Base-by-base conservation (phyloP, 2,797 vertebrate genomes). In the Ceryle rudis region DNA sequence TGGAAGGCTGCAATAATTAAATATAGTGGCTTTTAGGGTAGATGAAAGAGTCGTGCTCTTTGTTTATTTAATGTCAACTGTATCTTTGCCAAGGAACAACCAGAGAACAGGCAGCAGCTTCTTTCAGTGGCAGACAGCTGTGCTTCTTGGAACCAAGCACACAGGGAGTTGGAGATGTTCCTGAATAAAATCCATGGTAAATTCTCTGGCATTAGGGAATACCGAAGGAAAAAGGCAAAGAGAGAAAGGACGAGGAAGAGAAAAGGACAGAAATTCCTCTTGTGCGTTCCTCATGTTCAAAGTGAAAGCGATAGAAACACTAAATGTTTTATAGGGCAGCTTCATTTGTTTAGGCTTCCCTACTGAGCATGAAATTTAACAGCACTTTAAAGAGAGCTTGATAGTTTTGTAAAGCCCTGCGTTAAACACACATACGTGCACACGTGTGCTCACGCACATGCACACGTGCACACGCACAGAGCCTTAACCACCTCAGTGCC, bases 351-450 rank as follows among this genome's bases (percentile, higher is more conserved):
- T 26, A 73, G 92, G 93, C 91, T 93, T 82, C 81, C 93, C 86
- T 71, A 62, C 41, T 72, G 89, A 39, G 51, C 85, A 89, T 87
- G 95, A 93, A 91, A 92, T 93, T 94, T 96, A 94, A 91, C 51
- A 46, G 74, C 57, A 88, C 89, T 91, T 96, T 90, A 89, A 94
- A 97, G 92, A 83, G 86, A 57, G 26, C 88, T 73, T 93, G 83
- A 82, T 92, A 74, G 89, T 83, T 97, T 96, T 89, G 84, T 52
- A 73, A 91, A 95, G 83, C 64, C 28, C 91, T 78, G 64, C 89
- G 70, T 86, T 97, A 94, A 96, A 96, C 71, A 55, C 85, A 66
- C 90, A 90, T 19, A 28, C 42, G 64, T 28, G 62, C 47, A 70
- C 82, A 57, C 41, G 18, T 3, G 29, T 62, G 55, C 29, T 3